A percentile compares a stretch with the other conserved stretches of the same genome.
phyloP scores from a whole-genome alignment of 1,140 invertebrate species.

The Magallana gigas region DNA sequence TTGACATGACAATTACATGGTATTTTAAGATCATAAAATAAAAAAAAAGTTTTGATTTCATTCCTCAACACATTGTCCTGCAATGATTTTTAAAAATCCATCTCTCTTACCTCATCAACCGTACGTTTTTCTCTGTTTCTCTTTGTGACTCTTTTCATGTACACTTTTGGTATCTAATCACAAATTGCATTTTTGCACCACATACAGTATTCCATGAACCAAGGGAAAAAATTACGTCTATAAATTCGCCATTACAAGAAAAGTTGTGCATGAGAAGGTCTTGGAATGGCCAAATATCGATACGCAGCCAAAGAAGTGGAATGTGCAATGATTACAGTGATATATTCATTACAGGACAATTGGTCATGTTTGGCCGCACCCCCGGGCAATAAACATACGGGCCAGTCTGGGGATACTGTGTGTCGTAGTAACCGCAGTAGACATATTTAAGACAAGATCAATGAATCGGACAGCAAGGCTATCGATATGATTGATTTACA shows the following conservation, averaged over 20 bases:
- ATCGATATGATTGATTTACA: constrained; percentile 19
- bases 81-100: no score
- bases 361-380: not conserved
- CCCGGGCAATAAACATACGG: not conserved
- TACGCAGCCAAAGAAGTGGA: not conserved
- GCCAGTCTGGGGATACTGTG: not conserved
- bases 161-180: not conserved
- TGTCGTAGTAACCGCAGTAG: not conserved
- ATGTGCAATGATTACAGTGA: not conserved
- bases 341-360: not conserved
- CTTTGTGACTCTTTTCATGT: no score
- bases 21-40: no score
- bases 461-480: not conserved
- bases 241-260: not conserved
- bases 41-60: no score
- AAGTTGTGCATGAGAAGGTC: not conserved
- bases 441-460: not conserved
- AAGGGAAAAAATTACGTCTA: not conserved
- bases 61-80: no score
- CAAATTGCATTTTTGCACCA: constrained; percentile 15
- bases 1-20: no score
- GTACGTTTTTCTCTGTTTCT: no score
- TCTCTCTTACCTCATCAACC: no score
- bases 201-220: not conserved
- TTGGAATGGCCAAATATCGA: not conserved